Base-by-base conservation (phyloP, 2,113 vertebrate species). In the Bubo scandiacus region DNA sequence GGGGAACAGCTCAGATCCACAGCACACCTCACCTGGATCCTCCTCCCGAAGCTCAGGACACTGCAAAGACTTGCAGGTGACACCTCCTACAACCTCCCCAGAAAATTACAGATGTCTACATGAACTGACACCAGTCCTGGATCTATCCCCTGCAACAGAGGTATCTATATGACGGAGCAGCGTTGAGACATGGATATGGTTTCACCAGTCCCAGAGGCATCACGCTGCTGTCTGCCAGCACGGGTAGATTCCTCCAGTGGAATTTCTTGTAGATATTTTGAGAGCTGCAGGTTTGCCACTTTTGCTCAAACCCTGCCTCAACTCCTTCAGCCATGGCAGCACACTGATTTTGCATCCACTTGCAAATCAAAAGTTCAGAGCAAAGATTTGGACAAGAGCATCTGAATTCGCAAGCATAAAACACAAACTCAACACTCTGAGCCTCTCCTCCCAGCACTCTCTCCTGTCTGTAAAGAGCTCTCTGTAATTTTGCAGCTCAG, bases 161-260 rank as follows among this genome's bases (percentile, higher is more conserved):
- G 75, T 27, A 47, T 21, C 66, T 3, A 8, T 71, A 63, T 66
- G 68, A 83, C 0, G 0, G 63, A 71, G 72, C 47, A 19, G 55
- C 26, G 86, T 0, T 59, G 90, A 90, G 88, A 74, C 88, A 67
- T 0, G n/a, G 90, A 71, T 73, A 12, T 0, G 3, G 52, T 81
- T 88, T 94, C 88, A 55, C 34, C 65, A 27, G 32, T 88, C 90
- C 95, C 90, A 95, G 88, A 47, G 92, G 90, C 90, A 86, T 8
- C 87, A 40, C 2, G 0, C 73, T 40, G 73, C 38, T 45, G 45
- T 34, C 86, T 73, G 89, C 77, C 88, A 62, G 88, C 81, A n/a
- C 1, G 0, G 17, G 26, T 72, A 40, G 15, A 8, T 47, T 43
- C 78, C 84, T 75, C 30, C 79, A 6, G 32, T 17, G 34, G 8